Evolutionary conservation across 1,140 invertebrate genomes (phyloP), one percentile per base, ranked within the genome.

Genomic region (Drosophila sturtevanti): DNA sequence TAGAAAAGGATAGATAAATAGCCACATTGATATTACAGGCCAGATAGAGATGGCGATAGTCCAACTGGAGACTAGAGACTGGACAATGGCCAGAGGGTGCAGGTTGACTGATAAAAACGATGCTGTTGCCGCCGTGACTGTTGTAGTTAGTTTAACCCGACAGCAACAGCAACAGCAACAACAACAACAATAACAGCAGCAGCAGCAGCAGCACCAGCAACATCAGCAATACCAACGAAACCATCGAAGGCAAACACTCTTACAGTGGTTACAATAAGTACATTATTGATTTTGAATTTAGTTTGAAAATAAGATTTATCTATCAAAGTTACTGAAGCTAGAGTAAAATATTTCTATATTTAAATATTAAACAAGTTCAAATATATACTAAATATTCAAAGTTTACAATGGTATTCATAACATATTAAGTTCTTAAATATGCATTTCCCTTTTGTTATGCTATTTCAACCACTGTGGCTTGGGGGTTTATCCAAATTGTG

Each of bases 61-160:
- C 54, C 16, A 27, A 62, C 65, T 52, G 62, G 58, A 37, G 59
- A 31, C 24, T 58, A 61, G 52, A 38, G 59, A 34, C 24, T 52
- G 75, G 61, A 65, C 72, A 63, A 38, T 77, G 79, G 60, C 65
- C 67, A 54, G 34, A 63, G 68, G 79, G 69, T 16, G 44, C 62
- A 70, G 79, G 71, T 71, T 87, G 81, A 79, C 82, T 89, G 84
- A 89, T 87, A 87, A 87, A 82, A 81, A 71, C 81, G 72, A 82
- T 72, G 75, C 51, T 75, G 62, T 16, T 70, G 70, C 68, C 73
- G 65, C 35, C 59, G 74, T 52, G 63, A 55, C 62, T 63, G 24
- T 18, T 31, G 63, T 52, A 71, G 72, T 75, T 75, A 72, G 76
- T 78, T 78, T 66, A 67, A 69, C 59, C 68, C 65, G 68, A 70